Evolutionary conservation across 2,888 invertebrate species (phyloP), one percentile per base, ranked within the genome.

Genomic region (Torymus auratus): DNA sequence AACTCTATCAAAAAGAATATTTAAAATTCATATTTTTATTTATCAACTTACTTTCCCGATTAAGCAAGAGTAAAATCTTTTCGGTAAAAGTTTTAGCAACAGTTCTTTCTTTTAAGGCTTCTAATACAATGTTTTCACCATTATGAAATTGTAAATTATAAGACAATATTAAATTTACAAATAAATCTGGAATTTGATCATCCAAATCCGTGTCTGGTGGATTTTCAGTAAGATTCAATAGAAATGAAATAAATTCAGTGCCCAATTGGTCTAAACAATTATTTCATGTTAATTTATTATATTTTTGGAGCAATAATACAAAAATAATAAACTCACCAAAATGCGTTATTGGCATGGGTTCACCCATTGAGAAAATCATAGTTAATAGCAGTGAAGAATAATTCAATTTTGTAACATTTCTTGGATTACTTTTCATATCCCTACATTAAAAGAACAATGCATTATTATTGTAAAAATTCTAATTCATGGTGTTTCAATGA

Each of bases 351-450:
- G 98, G 98, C 92, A 98, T 94, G 67, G 94, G 94, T 89, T 98
- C 97, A 0, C 96, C 98, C 93, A 96, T 96, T 74, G 96, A 97
- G 89, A 98, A 95, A 69, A 98, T 94, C 94, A 97, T 96, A 70
- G 96, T 96, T 79, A 98, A 92, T 84, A 98, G 93, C 82, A 96
- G 93, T 1, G 96, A 95, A 20, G 97, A 96, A 91, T 96, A 96
- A 85, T 95, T 95, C 83, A 97, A 93, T 85, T 96, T 95, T 85
- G 95, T 94, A 87, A 95, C 94, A 85, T 96, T 95, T 85, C 94
- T 93, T 72, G 95, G 94, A 91, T 96, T 96, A 87, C 95, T 94
- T 87, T 94, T 93, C 95, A 97, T 96, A 86, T 95, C 95, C 88
- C 95, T 94, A 85, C 56, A 90, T 89, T 82, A 80, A 81, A 81